Conservation (phyloP, 2,888 invertebrate species). For the Tubulanus polymorphus region DNA sequence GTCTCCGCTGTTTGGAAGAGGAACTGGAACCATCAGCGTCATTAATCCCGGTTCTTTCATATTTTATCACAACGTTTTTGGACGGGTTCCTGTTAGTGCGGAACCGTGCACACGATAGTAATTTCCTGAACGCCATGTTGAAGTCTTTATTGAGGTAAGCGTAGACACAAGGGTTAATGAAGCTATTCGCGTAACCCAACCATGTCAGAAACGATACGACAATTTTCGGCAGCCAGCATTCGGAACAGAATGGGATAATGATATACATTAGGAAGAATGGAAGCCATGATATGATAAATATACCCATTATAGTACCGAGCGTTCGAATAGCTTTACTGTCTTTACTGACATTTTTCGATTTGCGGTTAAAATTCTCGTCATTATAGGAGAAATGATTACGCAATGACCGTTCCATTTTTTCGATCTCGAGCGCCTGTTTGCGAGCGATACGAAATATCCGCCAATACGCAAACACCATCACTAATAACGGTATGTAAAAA, state of each 20-base stretch:
- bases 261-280: conserved; percentile 31
- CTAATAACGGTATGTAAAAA: conserved; percentile 42
- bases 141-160: conserved; percentile 33
- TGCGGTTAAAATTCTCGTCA: neutral
- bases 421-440: conserved; percentile 35
- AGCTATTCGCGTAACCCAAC: conserved; percentile 35
- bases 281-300: conserved; percentile 27
- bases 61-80: too few species aligned
- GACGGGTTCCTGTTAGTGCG: too few species aligned
- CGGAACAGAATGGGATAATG: conserved; percentile 25
- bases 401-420: conserved; percentile 29
- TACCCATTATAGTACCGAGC: conserved; percentile 27
- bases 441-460: conserved; percentile 41
- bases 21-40: too few species aligned
- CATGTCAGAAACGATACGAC: conserved; percentile 30
- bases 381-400: conserved; percentile 1
- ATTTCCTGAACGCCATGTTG: conserved; percentile 24
- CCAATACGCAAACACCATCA: conserved; percentile 43
- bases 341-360: conserved; percentile 8
- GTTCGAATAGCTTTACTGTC: conserved; percentile 29
- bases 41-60: too few species aligned
- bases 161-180: conserved; percentile 34
- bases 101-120: neutral
- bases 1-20: too few species aligned
- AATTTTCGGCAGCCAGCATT: conserved; percentile 23